Percentiles rank a stretch among this genome's conserved stretches.
Evolutionary conservation across 2,113 vertebrate species (phyloP).

Genomic region (Megaceryle maxima): DNA sequence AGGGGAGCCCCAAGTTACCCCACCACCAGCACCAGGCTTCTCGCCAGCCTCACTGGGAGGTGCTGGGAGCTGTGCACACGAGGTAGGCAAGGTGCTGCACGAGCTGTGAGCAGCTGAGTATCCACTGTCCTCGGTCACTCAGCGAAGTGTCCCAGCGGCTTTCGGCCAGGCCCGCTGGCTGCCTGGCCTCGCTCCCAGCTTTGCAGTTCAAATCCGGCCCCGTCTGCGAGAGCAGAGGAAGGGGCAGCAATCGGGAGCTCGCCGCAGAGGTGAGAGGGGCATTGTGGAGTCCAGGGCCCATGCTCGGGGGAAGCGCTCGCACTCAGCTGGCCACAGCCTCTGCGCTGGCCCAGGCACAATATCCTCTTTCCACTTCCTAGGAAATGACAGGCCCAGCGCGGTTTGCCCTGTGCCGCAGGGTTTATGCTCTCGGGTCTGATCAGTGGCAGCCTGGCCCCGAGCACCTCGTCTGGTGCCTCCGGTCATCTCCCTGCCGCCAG

Average conservation of each 20-base stretch:
- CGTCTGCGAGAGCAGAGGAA: not conserved
- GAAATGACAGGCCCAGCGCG: rapidly evolving
- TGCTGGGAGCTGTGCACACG: not conserved
- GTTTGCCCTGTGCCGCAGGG: not conserved
- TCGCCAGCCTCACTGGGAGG: not conserved
- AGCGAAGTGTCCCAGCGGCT: rapidly evolving
- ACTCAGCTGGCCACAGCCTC: not conserved
- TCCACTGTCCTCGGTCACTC: rapidly evolving
- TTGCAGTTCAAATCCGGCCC: not conserved
- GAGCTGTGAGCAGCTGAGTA: not conserved
- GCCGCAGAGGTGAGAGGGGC: too few relatives aligned
- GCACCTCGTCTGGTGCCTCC: not conserved
- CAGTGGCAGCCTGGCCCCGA: too few relatives aligned
- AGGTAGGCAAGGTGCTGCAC: not conserved
- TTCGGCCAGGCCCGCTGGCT: too few relatives aligned
- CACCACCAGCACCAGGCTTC: rapidly evolving
- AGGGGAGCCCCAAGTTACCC: rapidly evolving
- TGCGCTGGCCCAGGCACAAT: not conserved
- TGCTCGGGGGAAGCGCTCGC: not conserved
- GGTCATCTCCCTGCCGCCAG: not conserved
- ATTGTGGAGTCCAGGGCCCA: not conserved
- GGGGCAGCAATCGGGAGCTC: too few relatives aligned
- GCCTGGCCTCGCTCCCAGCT: too few relatives aligned
- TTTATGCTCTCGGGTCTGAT: not conserved
- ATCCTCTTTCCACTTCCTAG: not conserved